A percentile compares a stretch with the other conserved stretches of the same genome.
Conservation (phyloP, 1,140 invertebrate genomes). For the Ooceraea biroi region DNA sequence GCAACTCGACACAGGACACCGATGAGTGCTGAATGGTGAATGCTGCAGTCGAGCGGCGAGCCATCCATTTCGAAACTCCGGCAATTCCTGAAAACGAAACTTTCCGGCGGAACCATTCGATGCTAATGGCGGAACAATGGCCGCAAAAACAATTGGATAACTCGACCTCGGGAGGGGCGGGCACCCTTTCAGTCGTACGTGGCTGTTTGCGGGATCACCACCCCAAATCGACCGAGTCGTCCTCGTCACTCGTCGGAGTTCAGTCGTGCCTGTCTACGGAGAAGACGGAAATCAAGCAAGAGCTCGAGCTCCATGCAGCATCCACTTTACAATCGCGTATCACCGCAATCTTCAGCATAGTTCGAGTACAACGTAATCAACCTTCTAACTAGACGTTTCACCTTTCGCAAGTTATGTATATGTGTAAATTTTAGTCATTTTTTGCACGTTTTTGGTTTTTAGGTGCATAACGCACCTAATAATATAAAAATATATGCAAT, state of each 20-base stretch:
- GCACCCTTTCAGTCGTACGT: slow-evolving; percentile 51
- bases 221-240: slow-evolving; percentile 54
- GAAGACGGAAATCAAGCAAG: slow-evolving; percentile 41
- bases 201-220: slow-evolving; percentile 57
- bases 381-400: no score
- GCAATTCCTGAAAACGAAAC: slow-evolving; percentile 70
- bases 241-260: slow-evolving; percentile 50
- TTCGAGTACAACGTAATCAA: not conserved
- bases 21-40: slow-evolving; percentile 51
- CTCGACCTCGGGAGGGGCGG: slow-evolving; percentile 60
- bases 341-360: no score
- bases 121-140: slow-evolving; percentile 74
- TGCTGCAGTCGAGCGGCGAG: slow-evolving; percentile 11
- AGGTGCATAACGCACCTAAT: no score
- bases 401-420: no score
- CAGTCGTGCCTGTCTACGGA: not conserved
- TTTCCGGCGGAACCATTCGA: slow-evolving; percentile 67
- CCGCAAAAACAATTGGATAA: slow-evolving; percentile 69
- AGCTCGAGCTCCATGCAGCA: no score
- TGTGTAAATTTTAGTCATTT: no score
- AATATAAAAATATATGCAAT: no score
- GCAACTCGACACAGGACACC: slow-evolving; percentile 32
- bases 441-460: no score
- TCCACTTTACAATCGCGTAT: no score
- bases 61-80: slow-evolving; percentile 66